Evolutionary conservation across 2,888 invertebrate genomes (phyloP).

Genomic region (Phrixothrix hirtus): DNA sequence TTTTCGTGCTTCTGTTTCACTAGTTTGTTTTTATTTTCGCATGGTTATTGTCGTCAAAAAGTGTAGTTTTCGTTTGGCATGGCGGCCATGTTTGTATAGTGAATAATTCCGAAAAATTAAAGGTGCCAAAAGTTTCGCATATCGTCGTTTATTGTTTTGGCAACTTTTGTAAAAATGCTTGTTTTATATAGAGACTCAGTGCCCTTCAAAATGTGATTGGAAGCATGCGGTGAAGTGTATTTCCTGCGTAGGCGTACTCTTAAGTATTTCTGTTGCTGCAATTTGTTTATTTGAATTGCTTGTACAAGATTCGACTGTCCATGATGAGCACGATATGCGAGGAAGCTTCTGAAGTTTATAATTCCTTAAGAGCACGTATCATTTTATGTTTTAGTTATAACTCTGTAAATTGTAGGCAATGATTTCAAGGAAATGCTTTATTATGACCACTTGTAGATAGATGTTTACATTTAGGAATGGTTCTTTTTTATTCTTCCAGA

Average conservation of each 20-base stretch:
- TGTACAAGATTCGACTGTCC: constrained; percentile 41
- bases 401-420: constrained; percentile 39
- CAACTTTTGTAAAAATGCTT: constrained; percentile 35
- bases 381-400: constrained; percentile 44
- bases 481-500: no score
- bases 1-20: constrained; percentile 51
- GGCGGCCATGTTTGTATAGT: constrained; percentile 54
- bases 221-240: constrained; percentile 39
- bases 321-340: constrained; percentile 44
- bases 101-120: constrained; percentile 46
- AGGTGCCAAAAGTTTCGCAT: constrained; percentile 30
- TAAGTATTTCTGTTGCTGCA: constrained; percentile 40
- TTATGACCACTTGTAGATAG: constrained; percentile 19
- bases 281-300: constrained; percentile 51
- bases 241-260: constrained; percentile 38
- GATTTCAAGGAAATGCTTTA: constrained; percentile 41
- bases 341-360: constrained; percentile 43
- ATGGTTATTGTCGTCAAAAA: constrained; percentile 50
- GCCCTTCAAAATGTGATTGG: constrained; percentile 15
- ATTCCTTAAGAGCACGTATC: constrained; percentile 53
- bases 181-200: constrained; percentile 40
- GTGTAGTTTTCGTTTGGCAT: constrained; percentile 53
- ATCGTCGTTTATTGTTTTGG: constrained; percentile 18
- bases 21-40: constrained; percentile 50
- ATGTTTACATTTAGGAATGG: no score